phyloP scores from a whole-genome alignment of 2,888 invertebrate species.

The Dendrolimus houi region DNA sequence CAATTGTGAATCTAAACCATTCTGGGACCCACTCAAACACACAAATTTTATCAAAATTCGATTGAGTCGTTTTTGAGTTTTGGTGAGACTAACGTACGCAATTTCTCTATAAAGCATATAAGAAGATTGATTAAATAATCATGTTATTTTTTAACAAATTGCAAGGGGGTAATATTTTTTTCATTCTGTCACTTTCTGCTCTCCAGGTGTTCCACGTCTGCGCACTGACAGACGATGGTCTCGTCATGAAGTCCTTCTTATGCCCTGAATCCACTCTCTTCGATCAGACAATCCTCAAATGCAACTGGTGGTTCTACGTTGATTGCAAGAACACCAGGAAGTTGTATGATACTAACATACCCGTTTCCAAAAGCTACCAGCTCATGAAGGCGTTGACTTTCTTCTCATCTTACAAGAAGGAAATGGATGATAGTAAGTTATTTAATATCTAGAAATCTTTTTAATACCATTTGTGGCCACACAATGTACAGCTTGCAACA shows the following conservation, averaged over 20 bases:
- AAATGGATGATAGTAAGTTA: constrained; percentile 54
- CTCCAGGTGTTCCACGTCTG: constrained; percentile 93
- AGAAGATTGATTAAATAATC: too few species aligned
- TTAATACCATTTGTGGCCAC: neutral
- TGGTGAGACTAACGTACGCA: too few species aligned
- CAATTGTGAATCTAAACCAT: too few species aligned
- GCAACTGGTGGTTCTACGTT: constrained; percentile 97
- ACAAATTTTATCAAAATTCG: too few species aligned
- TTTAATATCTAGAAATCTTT: neutral
- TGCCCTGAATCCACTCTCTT: constrained; percentile 94
- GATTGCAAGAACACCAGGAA: constrained; percentile 89
- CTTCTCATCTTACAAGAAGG: constrained; percentile 89
- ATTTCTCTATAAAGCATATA: too few species aligned
- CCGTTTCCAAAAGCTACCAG: constrained; percentile 93
- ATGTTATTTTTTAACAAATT: too few species aligned
- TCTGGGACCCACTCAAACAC: too few species aligned
- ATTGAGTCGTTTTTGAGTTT: too few species aligned
- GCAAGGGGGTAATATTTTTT: too few species aligned
- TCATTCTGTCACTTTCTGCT: neutral
- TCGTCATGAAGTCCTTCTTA: constrained; percentile 93
- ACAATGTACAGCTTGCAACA: neutral
- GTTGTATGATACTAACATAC: constrained; percentile 92
- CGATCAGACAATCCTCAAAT: constrained; percentile 93
- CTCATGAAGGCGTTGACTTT: constrained; percentile 93
- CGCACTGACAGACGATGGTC: constrained; percentile 90